These are phyloP conservation scores for Himantopus leucocephalus DNA, from an alignment of 2,113 vertebrate species.

Conservation along the genomic window DNA sequence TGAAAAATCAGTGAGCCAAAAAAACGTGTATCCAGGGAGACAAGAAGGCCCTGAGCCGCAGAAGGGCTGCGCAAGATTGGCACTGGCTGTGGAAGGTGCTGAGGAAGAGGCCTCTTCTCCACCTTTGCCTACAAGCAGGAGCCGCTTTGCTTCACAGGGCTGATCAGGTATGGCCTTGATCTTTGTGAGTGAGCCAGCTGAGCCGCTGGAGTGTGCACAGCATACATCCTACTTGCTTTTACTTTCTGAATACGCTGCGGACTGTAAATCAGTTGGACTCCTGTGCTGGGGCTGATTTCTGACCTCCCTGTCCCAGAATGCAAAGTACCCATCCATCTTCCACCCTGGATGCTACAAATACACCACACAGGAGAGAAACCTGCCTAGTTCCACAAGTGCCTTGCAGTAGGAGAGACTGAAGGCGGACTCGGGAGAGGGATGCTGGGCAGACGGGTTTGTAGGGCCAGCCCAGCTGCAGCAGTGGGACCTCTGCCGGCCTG, in stretches of 20 bases:
- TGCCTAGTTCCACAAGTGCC: not conserved
- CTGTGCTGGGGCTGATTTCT: not conserved
- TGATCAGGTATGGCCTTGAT: not conserved
- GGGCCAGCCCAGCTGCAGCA: not conserved
- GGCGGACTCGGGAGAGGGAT: fast-evolving
- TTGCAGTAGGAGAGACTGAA: not conserved
- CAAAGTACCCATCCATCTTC: not conserved
- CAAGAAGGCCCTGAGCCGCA: not conserved
- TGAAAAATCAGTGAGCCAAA: conserved; percentile 9
- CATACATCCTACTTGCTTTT: not conserved
- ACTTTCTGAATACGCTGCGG: not conserved
- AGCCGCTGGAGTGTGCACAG: not conserved
- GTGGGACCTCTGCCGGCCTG: not conserved
- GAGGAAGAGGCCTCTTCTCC: not conserved
- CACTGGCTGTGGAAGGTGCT: not conserved
- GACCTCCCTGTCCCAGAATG: not conserved
- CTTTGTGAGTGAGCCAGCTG: not conserved
- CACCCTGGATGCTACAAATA: not conserved
- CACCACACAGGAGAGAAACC: fast-evolving
- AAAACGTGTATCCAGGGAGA: not conserved
- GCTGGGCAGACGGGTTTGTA: not conserved
- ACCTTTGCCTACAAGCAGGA: not conserved
- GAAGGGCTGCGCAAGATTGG: not conserved
- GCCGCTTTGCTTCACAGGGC: not conserved
- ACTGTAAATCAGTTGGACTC: not conserved